Percentiles rank a stretch among this genome's conserved stretches.
phyloP scores from a whole-genome alignment of 2,888 invertebrate genomes.

The Callyntrura guangdongensis region DNA sequence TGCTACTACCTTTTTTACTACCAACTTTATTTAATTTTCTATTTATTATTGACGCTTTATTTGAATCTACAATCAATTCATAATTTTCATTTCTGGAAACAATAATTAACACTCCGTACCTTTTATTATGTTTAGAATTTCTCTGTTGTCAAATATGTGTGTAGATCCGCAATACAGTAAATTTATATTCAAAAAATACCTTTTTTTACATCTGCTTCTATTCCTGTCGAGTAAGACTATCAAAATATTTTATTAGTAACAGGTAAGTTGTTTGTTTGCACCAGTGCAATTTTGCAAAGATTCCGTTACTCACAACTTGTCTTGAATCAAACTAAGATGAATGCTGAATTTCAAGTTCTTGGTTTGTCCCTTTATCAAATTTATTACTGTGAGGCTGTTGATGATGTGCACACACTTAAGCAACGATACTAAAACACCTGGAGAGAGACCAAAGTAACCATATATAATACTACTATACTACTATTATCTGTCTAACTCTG shows the following conservation, averaged over 20 bases:
- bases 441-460: conserved; percentile 13
- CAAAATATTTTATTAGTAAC: not conserved
- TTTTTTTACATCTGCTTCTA: not conserved
- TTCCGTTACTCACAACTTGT: conserved; percentile 42
- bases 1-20: not conserved
- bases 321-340: not conserved
- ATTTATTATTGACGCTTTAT: too few relatives aligned
- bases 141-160: too few relatives aligned
- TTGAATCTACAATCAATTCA: too few relatives aligned
- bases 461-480: too few relatives aligned
- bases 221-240: not conserved
- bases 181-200: too few relatives aligned
- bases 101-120: too few relatives aligned
- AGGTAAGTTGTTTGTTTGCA: not conserved
- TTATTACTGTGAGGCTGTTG: not conserved
- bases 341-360: conserved; percentile 31
- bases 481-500: not conserved
- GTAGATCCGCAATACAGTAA: not conserved
- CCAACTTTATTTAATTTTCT: too few relatives aligned
- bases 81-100: not conserved
- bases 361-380: not conserved
- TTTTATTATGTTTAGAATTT: too few relatives aligned
- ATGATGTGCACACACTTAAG: not conserved
- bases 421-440: conserved; percentile 31
- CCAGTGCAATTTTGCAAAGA: not conserved